Conservation (phyloP, 1,140 invertebrate genomes). For the Formica exsecta region DNA sequence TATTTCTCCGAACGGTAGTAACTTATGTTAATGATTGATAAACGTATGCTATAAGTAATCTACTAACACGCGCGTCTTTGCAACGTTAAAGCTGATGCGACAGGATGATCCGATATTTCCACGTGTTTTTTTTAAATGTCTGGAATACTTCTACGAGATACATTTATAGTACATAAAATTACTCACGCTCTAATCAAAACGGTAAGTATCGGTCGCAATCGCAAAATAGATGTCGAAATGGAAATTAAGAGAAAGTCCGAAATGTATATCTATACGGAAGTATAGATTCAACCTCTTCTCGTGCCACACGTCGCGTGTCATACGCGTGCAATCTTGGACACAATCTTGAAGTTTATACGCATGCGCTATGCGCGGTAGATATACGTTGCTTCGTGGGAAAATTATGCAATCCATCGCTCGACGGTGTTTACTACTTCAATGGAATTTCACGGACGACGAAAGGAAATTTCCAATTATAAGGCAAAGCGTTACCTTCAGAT, state of each 20-base stretch:
- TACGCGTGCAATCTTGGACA: constrained; percentile 30
- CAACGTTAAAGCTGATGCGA: background rate
- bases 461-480: constrained; percentile 35
- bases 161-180: constrained; percentile 44
- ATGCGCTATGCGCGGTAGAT: constrained; percentile 7
- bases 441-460: constrained; percentile 47
- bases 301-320: constrained; percentile 42
- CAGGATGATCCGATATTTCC: constrained; percentile 47
- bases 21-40: constrained; percentile 21
- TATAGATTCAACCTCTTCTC: constrained; percentile 28
- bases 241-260: constrained; percentile 75
- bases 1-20: constrained; percentile 28
- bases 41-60: background rate
- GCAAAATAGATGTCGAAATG: constrained; percentile 59
- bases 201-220: constrained; percentile 67
- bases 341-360: constrained; percentile 13
- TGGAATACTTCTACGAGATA: constrained; percentile 40
- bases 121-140: constrained; percentile 46
- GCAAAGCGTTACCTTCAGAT: background rate
- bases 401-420: constrained; percentile 57
- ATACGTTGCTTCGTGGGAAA: constrained; percentile 13
- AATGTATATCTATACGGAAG: constrained; percentile 40
- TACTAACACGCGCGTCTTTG: background rate
- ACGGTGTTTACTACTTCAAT: constrained; percentile 59
- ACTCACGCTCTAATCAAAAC: constrained; percentile 66